These are phyloP conservation scores for Drosophila parthenogenetica DNA, from an alignment of 2,888 invertebrate genomes.

Conservation along the genomic window DNA sequence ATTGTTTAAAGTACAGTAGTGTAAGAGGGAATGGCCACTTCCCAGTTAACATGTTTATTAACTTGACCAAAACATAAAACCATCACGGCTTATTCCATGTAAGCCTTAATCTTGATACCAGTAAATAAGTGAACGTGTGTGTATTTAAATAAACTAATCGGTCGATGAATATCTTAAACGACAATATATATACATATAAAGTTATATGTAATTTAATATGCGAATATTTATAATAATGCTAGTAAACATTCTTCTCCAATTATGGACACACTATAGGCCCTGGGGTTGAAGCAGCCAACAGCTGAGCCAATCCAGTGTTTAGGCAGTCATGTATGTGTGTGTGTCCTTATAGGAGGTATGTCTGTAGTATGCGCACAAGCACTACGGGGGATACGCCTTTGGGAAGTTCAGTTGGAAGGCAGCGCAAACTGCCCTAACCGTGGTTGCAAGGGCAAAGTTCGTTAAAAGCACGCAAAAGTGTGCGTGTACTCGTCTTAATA, in stretches of 20 bases:
- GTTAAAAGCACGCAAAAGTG: slow-evolving; percentile 23
- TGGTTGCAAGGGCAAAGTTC: slow-evolving; percentile 46
- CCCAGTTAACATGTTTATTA: too few relatives aligned
- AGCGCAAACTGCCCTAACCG: slow-evolving; percentile 24
- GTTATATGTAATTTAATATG: slow-evolving; percentile 9
- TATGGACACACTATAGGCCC: slow-evolving; percentile 25
- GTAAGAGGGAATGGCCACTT: too few relatives aligned
- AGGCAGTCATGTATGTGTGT: slow-evolving; percentile 45
- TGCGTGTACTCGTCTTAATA: slow-evolving; percentile 35
- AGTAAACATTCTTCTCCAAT: slow-evolving; percentile 28
- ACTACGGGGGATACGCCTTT: slow-evolving; percentile 50
- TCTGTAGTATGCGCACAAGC: slow-evolving; percentile 44
- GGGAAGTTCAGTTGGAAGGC: slow-evolving; percentile 22
- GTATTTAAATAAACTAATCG: background rate
- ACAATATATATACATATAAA: background rate
- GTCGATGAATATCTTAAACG: background rate
- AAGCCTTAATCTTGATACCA: background rate
- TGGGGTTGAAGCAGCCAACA: slow-evolving; percentile 57
- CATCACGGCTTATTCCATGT: too few relatives aligned
- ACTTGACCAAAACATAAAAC: too few relatives aligned
- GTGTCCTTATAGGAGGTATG: slow-evolving; percentile 8
- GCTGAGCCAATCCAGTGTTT: slow-evolving; percentile 67
- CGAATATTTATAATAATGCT: slow-evolving; percentile 1
- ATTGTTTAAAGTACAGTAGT: too few relatives aligned
- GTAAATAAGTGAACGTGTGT: background rate